Percentiles rank a stretch among this genome's conserved stretches.
phyloP scores from a whole-genome alignment of 2,797 vertebrate genomes.

The Gymnothorax javanicus region DNA sequence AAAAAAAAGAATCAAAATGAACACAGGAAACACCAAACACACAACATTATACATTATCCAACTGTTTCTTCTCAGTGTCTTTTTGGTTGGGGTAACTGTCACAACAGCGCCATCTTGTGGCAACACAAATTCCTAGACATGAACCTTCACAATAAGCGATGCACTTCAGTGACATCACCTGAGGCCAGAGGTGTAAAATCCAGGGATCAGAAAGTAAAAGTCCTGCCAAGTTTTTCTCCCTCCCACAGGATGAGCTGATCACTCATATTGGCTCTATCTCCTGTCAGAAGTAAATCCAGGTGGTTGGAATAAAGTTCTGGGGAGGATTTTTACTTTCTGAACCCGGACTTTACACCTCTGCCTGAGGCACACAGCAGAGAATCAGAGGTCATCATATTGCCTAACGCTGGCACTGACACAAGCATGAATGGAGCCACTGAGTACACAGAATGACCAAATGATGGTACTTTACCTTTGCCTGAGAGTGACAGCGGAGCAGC shows the following conservation, averaged over 20 bases:
- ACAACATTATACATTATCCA: neutral
- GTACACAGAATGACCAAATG: neutral
- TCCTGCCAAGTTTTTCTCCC: no score
- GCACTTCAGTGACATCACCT: no score
- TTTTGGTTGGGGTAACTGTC: constrained; percentile 9
- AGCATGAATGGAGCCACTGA: neutral
- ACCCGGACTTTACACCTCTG: no score
- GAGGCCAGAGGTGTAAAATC: no score
- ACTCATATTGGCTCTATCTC: no score
- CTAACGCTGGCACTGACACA: neutral
- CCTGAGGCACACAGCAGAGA: neutral
- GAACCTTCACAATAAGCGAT: no score
- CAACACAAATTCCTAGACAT: neutral
- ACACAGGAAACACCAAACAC: neutral
- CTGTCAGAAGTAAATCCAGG: no score
- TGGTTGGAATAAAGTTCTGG: no score
- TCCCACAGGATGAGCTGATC: no score
- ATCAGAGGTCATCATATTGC: neutral
- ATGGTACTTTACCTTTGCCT: constrained; percentile 65
- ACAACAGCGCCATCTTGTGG: constrained; percentile 28
- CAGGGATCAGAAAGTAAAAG: no score
- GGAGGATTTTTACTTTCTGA: no score
- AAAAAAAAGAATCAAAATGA: neutral
- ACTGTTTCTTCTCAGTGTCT: neutral
- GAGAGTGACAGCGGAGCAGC: constrained; percentile 73